Base-by-base conservation (phyloP, 1,140 invertebrate species). In the Elymnias hypermnestra region DNA sequence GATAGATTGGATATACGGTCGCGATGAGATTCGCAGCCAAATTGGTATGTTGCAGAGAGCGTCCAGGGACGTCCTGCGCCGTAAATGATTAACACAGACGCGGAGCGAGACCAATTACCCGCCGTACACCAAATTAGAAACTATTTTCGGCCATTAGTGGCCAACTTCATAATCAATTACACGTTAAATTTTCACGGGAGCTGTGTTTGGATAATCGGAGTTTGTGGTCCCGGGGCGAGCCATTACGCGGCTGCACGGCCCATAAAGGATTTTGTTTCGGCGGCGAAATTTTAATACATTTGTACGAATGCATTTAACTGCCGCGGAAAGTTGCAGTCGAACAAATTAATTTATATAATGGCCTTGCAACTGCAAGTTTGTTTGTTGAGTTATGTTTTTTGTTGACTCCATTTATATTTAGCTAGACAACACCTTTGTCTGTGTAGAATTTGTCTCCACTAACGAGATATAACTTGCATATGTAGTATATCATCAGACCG, bases 111-210 rank as follows among this genome's bases (percentile, higher is more conserved):
- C 71, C 81, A 84, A 84, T 82, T 82, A 84, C 63, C 63, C 60
- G 62, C 68, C 69, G 56, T 66, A 77, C 68, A 66, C 75, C 71
- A 85, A 85, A 85, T 85, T 85, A 85, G 81, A 85, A 83, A 85
- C 82, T 85, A 85, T 85, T 85, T 82, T 77, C 72, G 63, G 68
- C 81, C 81, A 84, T 84, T 84, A 82, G 66, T 70, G 68, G 66
- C 76, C 81, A 84, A 84, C 76, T 84, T 84, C 81, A 84, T 84
- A 83, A 83, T 84, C 81, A 84, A 84, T 82, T 84, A 79, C 62
- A 82, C 78, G 78, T 78, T 83, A 79, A 81, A 83, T 73, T 83
- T 84, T 81, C 81, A 78, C 66, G 72, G 70, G 67, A 72, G 71
- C 64, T 65, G 46, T 71, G 77, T 81, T 76, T 75, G 74, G 76